Percentiles rank a stretch among this genome's conserved stretches.
These are phyloP conservation scores for Pelvicachromis taeniatus DNA, from an alignment of 2,113 vertebrate genomes.

Conservation along the genomic window DNA sequence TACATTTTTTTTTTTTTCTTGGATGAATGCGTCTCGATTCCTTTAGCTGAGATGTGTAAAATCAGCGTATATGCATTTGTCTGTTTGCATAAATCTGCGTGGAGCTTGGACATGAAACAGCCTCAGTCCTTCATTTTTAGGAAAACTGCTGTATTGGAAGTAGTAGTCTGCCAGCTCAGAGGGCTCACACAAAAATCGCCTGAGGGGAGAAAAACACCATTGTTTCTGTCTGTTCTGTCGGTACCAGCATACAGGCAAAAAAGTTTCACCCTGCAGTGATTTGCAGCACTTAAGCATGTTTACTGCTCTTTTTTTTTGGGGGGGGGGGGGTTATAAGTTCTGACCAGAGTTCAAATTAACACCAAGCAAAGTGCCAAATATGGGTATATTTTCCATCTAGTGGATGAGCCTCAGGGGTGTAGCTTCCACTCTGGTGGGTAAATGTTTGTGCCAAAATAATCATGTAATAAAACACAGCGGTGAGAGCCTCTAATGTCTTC, in stretches of 20 bases:
- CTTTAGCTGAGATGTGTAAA: neutral
- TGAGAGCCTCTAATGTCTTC: neutral
- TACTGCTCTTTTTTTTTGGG: neutral
- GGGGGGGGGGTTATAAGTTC: too few relatives aligned
- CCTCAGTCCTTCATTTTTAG: neutral
- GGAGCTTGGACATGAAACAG: neutral
- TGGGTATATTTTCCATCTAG: neutral
- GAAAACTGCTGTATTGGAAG: neutral
- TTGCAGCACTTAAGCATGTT: neutral
- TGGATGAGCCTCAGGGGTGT: neutral
- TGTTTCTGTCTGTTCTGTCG: neutral
- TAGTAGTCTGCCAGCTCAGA: neutral
- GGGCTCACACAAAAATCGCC: neutral
- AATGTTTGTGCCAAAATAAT: neutral
- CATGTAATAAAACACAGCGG: neutral
- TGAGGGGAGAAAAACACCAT: accelerated
- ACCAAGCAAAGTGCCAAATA: neutral
- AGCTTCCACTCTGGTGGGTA: neutral
- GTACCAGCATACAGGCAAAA: neutral
- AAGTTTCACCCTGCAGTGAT: neutral
- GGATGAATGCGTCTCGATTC: neutral
- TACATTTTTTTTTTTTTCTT: neutral
- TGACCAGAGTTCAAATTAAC: neutral
- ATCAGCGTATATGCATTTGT: neutral
- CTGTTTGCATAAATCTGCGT: neutral